phyloP scores from a whole-genome alignment of 2,888 invertebrate genomes.

The Campaea margaritaria region DNA sequence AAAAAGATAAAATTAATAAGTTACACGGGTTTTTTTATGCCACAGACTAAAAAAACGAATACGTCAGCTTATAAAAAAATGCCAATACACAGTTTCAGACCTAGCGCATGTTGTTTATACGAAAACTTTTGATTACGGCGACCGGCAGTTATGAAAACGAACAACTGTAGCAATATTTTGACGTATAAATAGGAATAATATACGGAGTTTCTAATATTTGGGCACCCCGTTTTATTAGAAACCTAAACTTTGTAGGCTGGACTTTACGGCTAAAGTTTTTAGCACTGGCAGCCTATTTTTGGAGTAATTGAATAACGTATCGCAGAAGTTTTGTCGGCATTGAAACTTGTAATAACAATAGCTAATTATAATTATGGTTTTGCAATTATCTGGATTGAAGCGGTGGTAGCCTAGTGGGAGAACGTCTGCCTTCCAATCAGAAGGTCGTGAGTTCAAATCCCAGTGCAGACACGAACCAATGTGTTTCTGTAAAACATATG shows the following conservation, averaged over 20 bases:
- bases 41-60: too few relatives aligned
- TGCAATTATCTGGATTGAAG: too few relatives aligned
- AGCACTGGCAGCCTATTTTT: not conserved
- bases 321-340: too few relatives aligned
- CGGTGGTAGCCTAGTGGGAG: too few relatives aligned
- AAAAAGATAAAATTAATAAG: too few relatives aligned
- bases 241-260: conserved; percentile 17
- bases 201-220: conserved; percentile 30
- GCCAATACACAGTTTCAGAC: conserved; percentile 39
- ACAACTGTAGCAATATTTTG: conserved; percentile 50
- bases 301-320: not conserved
- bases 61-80: conserved; percentile 1
- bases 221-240: conserved; percentile 30
- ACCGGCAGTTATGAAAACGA: conserved; percentile 38
- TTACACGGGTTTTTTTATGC: too few relatives aligned
- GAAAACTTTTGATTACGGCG: conserved; percentile 56
- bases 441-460: too few relatives aligned
- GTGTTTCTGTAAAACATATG: too few relatives aligned
- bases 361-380: too few relatives aligned
- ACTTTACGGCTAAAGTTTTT: conserved; percentile 10
- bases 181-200: conserved; percentile 34
- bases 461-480: too few relatives aligned
- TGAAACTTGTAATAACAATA: too few relatives aligned
- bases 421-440: too few relatives aligned
- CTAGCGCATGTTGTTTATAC: conserved; percentile 46